These are phyloP conservation scores for Delphinapterus leucas DNA, from an alignment of 2,113 vertebrate species.

Conservation along the genomic window DNA sequence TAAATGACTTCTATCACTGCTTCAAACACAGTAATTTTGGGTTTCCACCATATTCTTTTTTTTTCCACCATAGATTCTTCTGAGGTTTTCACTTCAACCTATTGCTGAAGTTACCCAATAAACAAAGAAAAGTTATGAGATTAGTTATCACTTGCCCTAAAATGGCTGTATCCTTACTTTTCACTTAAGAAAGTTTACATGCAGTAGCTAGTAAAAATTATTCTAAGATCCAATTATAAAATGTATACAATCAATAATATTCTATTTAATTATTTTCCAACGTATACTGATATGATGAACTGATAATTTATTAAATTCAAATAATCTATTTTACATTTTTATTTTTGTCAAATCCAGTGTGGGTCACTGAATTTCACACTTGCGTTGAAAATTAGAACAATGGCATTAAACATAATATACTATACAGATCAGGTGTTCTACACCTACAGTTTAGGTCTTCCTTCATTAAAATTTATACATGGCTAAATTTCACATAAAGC, in stretches of 20 bases:
- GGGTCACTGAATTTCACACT: background rate
- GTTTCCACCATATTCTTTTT: too few relatives aligned
- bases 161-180: background rate
- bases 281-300: background rate
- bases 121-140: background rate
- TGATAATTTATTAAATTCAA: background rate
- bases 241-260: background rate
- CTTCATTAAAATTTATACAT: background rate
- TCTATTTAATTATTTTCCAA: background rate
- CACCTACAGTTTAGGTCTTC: background rate
- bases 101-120: background rate
- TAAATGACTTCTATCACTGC: background rate
- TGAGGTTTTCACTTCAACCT: background rate
- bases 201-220: background rate
- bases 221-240: constrained; percentile 32
- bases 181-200: background rate
- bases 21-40: background rate
- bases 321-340: background rate
- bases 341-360: background rate
- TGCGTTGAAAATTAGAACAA: constrained; percentile 14
- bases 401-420: background rate
- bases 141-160: background rate
- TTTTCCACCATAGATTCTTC: background rate
- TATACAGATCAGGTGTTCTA: background rate
- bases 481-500: background rate